Percentiles rank a stretch among this genome's conserved stretches.
These are phyloP conservation scores for Cephus spinipes DNA, from an alignment of 2,888 invertebrate species.

Conservation along the genomic window DNA sequence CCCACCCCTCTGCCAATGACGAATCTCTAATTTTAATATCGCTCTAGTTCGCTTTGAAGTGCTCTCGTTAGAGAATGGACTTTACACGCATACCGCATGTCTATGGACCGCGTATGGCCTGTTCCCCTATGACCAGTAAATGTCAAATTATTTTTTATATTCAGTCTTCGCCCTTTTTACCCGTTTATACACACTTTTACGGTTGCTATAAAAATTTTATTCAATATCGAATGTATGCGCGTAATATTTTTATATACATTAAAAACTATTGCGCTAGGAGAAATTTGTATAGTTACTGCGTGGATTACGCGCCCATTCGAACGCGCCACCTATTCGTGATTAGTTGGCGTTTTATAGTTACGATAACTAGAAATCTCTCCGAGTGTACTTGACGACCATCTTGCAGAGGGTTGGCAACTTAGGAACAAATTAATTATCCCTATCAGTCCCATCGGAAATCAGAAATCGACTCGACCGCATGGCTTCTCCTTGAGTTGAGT, in stretches of 20 bases:
- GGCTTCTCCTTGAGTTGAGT: neutral
- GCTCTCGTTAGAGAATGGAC: slow-evolving; percentile 44
- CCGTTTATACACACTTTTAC: no score
- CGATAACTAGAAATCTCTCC: no score
- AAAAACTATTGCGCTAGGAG: neutral
- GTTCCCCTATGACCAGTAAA: neutral
- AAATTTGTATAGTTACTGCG: no score
- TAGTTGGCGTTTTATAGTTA: no score
- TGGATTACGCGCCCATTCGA: no score
- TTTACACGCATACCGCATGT: slow-evolving; percentile 26
- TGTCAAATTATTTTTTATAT: neutral
- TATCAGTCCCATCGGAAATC: neutral
- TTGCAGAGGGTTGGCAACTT: neutral
- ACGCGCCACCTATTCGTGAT: no score
- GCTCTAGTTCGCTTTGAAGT: slow-evolving; percentile 55
- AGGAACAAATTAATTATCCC: neutral
- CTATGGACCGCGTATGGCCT: neutral
- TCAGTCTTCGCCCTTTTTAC: neutral
- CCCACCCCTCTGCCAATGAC: slow-evolving; percentile 37
- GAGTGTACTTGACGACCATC: neutral
- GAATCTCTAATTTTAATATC: slow-evolving; percentile 58
- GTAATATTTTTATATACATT: neutral
- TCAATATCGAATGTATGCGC: neutral
- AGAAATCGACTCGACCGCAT: neutral
- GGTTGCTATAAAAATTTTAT: neutral